These are phyloP conservation scores for Apamea epomidion DNA, from an alignment of 2,888 invertebrate species.

Conservation along the genomic window DNA sequence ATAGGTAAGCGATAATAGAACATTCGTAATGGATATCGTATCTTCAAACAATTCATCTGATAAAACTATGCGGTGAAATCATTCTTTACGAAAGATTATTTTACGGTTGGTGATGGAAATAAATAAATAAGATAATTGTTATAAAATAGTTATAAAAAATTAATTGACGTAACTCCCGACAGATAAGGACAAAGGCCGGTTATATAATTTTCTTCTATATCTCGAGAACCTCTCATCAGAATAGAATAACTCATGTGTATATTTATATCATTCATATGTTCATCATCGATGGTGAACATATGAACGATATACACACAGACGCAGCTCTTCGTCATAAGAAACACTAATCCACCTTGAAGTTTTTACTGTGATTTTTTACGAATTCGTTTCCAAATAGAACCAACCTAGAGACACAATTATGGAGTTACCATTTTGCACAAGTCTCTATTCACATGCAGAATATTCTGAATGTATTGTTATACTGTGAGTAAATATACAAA, in stretches of 20 bases:
- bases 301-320: background rate
- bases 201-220: background rate
- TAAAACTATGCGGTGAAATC: conserved; percentile 42
- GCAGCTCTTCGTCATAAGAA: conserved; percentile 12
- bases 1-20: conserved; percentile 57
- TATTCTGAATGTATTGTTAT: conserved; percentile 30
- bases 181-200: background rate
- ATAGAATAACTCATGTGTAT: background rate
- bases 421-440: conserved; percentile 24
- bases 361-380: conserved; percentile 27
- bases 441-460: conserved; percentile 7
- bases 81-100: conserved; percentile 29
- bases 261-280: conserved; percentile 10
- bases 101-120: conserved; percentile 19
- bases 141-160: background rate
- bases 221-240: background rate
- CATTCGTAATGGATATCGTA: conserved; percentile 70
- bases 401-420: conserved; percentile 24
- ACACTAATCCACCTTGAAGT: conserved; percentile 32
- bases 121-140: conserved; percentile 19
- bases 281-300: background rate
- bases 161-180: background rate
- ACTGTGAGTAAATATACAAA: conserved; percentile 39
- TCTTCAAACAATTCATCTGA: conserved; percentile 57
- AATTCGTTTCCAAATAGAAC: conserved; percentile 31